These are phyloP conservation scores for Myotis lucifugus DNA, from an alignment of 2,113 vertebrate species.

Conservation along the genomic window DNA sequence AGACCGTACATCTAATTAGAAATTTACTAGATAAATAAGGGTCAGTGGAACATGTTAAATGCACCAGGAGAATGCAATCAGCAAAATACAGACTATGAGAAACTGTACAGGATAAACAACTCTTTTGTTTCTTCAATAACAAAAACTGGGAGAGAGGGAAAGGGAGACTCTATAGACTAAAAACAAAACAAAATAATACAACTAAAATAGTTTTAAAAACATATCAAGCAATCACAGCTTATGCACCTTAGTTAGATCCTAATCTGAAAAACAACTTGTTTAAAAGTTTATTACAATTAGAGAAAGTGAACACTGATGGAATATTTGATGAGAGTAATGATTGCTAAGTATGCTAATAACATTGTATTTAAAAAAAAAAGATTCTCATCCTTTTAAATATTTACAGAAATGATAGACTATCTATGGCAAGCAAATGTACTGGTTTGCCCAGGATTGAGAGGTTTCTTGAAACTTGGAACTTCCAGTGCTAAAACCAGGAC, in stretches of 20 bases:
- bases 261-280: background rate
- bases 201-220: background rate
- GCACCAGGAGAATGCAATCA: background rate
- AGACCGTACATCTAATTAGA: background rate
- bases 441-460: background rate
- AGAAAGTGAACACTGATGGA: background rate
- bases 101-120: background rate
- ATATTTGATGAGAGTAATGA: background rate
- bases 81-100: background rate
- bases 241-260: background rate
- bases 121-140: background rate
- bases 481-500: background rate
- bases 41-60: background rate
- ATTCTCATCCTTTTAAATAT: background rate
- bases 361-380: background rate
- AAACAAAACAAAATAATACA: background rate
- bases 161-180: background rate
- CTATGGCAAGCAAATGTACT: background rate
- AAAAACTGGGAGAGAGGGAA: background rate
- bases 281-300: background rate
- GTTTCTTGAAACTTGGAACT: background rate
- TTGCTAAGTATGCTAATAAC: background rate
- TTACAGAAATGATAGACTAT: background rate
- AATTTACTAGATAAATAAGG: background rate
- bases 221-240: background rate